These are phyloP conservation scores for Cryptomyrus ogoouensis DNA, from an alignment of 2,113 vertebrate genomes.

Conservation along the genomic window DNA sequence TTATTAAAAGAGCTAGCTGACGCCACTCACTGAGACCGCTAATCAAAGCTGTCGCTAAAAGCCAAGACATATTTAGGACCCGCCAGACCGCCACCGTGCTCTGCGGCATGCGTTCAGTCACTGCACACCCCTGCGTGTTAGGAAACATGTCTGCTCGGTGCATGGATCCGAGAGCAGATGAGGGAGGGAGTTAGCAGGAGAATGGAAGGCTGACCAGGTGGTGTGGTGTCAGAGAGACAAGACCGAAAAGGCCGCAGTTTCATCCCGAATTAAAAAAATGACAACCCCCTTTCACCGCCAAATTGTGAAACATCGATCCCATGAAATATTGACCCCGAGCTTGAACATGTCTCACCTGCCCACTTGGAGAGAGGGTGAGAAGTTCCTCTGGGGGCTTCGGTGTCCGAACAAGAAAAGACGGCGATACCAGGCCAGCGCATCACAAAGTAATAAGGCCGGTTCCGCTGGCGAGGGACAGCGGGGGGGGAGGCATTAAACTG, in stretches of 20 bases:
- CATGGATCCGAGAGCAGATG: background rate
- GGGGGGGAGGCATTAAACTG: background rate
- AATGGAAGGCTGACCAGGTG: background rate
- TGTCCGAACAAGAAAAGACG: background rate
- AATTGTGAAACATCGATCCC: background rate
- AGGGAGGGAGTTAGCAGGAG: background rate
- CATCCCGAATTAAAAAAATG: background rate
- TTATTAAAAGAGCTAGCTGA: background rate
- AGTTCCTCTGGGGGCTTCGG: background rate
- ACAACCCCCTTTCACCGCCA: background rate
- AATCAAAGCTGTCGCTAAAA: background rate
- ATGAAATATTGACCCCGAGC: background rate
- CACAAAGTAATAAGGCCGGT: background rate
- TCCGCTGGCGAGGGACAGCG: background rate
- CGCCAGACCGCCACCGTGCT: background rate
- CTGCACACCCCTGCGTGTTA: background rate
- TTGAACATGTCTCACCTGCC: background rate
- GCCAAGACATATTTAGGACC: background rate
- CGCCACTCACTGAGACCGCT: background rate
- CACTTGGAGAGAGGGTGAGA: background rate
- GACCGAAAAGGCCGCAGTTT: background rate
- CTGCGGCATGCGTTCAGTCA: background rate
- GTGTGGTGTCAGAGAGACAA: background rate
- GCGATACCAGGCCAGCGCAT: background rate
- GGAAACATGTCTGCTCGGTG: background rate